Percentiles rank a stretch among this genome's conserved stretches.
phyloP scores from a whole-genome alignment of 2,888 invertebrate species.

The Melieria crassipennis region DNA sequence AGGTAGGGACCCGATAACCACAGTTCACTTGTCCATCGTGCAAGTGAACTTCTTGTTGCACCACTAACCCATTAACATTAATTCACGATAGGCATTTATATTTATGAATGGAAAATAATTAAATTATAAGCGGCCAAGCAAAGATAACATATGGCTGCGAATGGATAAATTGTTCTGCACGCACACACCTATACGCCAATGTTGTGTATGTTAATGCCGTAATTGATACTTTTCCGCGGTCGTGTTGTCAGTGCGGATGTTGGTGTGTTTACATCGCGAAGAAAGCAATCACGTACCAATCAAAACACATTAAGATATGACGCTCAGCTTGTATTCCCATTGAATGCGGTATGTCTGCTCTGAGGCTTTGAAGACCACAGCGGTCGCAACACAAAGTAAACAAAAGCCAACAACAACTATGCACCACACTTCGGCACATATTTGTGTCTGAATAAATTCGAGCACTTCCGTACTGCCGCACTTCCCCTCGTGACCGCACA shows the following conservation, averaged over 20 bases:
- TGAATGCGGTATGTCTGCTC: background rate
- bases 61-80: no score
- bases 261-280: constrained; percentile 28
- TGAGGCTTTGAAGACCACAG: no score
- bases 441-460: constrained; percentile 15
- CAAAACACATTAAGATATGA: constrained; percentile 59
- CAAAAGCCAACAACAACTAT: background rate
- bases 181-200: no score
- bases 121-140: no score
- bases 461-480: background rate
- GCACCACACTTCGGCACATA: background rate
- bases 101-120: no score
- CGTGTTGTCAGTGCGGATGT: constrained; percentile 25
- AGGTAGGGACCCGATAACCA: no score
- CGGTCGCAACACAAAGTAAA: no score
- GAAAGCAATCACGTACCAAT: constrained; percentile 58
- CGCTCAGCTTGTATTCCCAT: constrained; percentile 56
- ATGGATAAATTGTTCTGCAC: background rate
- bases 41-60: no score
- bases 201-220: constrained; percentile 35
- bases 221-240: constrained; percentile 52
- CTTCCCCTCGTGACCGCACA: background rate
- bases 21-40: no score
- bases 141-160: no score
- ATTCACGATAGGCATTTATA: no score